Conservation (phyloP, 2,797 vertebrate species). For the Sebastes ruberrimus region DNA sequence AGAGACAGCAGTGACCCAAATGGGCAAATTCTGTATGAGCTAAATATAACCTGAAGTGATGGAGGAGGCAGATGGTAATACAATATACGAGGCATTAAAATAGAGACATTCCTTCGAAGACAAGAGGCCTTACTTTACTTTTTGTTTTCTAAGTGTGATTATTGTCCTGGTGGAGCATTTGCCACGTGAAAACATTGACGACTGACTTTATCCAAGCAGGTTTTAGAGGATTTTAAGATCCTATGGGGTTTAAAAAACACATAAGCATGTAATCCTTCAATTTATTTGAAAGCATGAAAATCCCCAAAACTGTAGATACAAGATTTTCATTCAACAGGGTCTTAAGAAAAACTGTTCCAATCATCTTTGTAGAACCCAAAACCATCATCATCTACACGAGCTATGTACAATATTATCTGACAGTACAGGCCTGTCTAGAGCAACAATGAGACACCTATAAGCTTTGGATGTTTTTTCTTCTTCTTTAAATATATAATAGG, state of each 20-base stretch:
- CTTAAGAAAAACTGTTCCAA: not conserved
- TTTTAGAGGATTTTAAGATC: not conserved
- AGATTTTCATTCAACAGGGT: not conserved
- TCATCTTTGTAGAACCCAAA: not conserved
- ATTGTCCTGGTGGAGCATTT: not conserved
- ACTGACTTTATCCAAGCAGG: not conserved
- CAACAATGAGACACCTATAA: no score
- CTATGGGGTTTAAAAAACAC: not conserved
- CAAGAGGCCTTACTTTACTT: not conserved
- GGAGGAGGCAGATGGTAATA: conserved; percentile 14
- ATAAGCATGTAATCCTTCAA: not conserved
- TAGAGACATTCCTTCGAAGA: not conserved
- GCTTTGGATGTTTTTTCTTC: not conserved
- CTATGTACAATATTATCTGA: not conserved
- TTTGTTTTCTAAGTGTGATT: not conserved
- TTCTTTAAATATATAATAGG: not conserved
- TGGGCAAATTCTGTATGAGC: conserved; percentile 25
- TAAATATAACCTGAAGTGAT: conserved; percentile 50
- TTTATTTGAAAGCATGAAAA: not conserved
- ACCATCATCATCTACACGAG: not conserved
- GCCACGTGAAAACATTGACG: not conserved
- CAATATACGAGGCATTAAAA: not conserved
- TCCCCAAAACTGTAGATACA: not conserved
- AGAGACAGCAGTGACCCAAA: conserved; percentile 35
- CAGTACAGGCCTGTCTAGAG: not conserved